Evolutionary conservation across 1,140 invertebrate genomes (phyloP), one percentile per base, ranked within the genome.

Genomic region (Aleiodes sp.): DNA sequence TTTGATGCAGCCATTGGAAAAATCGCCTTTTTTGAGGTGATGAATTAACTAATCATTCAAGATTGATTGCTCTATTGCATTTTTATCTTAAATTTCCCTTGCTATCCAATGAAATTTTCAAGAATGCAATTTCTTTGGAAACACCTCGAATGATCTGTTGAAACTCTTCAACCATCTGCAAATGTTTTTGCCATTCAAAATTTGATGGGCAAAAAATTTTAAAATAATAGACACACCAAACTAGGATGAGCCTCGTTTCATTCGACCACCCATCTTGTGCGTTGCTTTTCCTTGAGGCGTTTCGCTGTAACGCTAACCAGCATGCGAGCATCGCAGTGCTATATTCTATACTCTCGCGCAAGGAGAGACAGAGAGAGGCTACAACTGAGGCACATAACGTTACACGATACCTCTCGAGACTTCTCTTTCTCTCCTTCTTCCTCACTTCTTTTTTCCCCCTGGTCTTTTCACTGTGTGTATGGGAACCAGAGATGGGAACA

Each of bases 401-500:
- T 52, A 52, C 46, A 43, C 39, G 39, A 16, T 43, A 43, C 39
- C 39, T 43, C 39, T n/a, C n/a, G n/a, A n/a, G 39, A 16, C n/a
- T 43, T 43, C n/a, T 43, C 12, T 9, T 26, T 52, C 26, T 52
- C 10, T 7, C 9, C 19, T 21, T n/a, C n/a, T n/a, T n/a, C n/a
- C n/a, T n/a, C n/a, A n/a, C n/a, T n/a, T n/a, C n/a, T n/a, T n/a
- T n/a, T n/a, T n/a, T n/a, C n/a, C n/a, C n/a, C n/a, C n/a, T n/a
- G n/a, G n/a, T n/a, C n/a, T n/a, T n/a, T n/a, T n/a, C n/a, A n/a
- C n/a, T n/a, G n/a, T n/a, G 46, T 52, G 46, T 52, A 52, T 52
- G 46, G 46, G 46, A 52, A 52, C 46, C 46, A 6, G 26, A 52
- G 46, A 52, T 24, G 46, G 46, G 19, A 52, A 52, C 46, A 52